Percentiles rank a stretch among this genome's conserved stretches.
Conservation (phyloP, 2,888 invertebrate genomes). For the Hetaerina titia region DNA sequence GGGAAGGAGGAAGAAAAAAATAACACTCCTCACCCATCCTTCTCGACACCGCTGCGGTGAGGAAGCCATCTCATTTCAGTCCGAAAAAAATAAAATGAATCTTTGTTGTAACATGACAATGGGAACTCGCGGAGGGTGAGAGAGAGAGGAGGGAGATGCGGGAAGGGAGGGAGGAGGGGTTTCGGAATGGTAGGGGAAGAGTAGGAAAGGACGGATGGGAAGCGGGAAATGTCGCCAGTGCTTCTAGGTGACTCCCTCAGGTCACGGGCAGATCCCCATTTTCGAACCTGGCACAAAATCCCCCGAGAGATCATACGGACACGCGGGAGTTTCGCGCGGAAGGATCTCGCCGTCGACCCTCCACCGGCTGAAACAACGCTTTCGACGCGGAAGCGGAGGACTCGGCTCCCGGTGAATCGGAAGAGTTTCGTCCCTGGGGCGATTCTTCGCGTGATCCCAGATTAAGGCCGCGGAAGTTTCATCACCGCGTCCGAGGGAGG, state of each 20-base stretch:
- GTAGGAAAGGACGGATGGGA: background rate
- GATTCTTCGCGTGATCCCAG: background rate
- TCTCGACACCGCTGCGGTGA: background rate
- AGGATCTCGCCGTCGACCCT: background rate
- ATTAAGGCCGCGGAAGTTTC: background rate
- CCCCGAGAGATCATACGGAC: background rate
- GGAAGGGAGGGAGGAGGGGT: too few relatives aligned
- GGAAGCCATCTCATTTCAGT: conserved; percentile 10
- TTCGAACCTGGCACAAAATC: background rate
- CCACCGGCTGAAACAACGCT: background rate
- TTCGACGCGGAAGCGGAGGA: background rate
- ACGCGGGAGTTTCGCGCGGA: too few relatives aligned
- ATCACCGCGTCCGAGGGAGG: background rate
- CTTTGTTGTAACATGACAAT: background rate
- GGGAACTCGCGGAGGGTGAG: background rate
- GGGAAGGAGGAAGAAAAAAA: background rate
- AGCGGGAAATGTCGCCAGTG: background rate
- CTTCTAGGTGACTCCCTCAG: background rate
- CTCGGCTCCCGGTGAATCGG: background rate
- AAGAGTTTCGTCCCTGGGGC: background rate
- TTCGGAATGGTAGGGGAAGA: too few relatives aligned
- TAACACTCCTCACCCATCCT: background rate
- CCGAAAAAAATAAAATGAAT: background rate
- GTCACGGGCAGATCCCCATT: background rate
- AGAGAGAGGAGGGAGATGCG: too few relatives aligned